A percentile compares a stretch with the other conserved stretches of the same genome.
Evolutionary conservation across 1,140 invertebrate genomes (phyloP).

Genomic region (Brachionus plicatilis): DNA sequence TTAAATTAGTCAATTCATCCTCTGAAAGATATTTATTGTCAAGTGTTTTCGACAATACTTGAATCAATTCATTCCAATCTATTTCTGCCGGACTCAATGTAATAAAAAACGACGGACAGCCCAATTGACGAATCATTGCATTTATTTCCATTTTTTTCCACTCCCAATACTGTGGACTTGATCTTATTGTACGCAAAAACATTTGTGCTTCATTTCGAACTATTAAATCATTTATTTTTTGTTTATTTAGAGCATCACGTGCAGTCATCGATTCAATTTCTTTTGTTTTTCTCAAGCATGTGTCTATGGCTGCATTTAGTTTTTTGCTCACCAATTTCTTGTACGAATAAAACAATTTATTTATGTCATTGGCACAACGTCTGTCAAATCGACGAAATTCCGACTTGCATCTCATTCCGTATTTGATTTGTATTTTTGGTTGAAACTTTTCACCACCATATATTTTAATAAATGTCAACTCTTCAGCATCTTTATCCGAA

Average conservation of each 20-base stretch:
- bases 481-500: not conserved
- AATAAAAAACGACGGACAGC: not conserved
- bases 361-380: not conserved
- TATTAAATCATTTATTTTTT: not conserved
- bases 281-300: not conserved
- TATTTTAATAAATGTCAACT: not conserved
- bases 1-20: not conserved
- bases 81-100: not conserved
- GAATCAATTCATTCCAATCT: not conserved
- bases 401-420: not conserved
- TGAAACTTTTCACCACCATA: not conserved
- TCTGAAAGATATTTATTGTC: not conserved
- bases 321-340: not conserved
- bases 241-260: not conserved
- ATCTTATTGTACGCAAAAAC: not conserved
- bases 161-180: conserved; percentile 14
- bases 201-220: not conserved
- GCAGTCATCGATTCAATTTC: not conserved
- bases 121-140: not conserved
- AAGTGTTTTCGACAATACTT: not conserved
- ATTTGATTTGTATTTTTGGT: not conserved
- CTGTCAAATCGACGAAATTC: not conserved
- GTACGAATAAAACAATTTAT: not conserved
- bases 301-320: not conserved
- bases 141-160: not conserved